A percentile compares a stretch with the other conserved stretches of the same genome.
phyloP scores from a whole-genome alignment of 2,888 invertebrate species.

The Pogonocherus hispidulus region DNA sequence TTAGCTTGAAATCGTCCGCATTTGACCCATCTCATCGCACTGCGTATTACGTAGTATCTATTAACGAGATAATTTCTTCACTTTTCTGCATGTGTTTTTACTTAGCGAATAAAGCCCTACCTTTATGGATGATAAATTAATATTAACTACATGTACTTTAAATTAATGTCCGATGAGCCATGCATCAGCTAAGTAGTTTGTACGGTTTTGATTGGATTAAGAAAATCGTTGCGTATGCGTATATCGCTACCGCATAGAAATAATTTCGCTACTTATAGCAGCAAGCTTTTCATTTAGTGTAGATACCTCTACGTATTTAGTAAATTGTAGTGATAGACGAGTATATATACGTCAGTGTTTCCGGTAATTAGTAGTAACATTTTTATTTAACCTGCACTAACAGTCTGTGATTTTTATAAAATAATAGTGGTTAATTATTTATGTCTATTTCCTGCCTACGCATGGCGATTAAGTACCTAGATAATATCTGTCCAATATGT shows the following conservation, averaged over 20 bases:
- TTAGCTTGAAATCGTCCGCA: no score
- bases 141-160: not conserved
- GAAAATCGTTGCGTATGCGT: not conserved
- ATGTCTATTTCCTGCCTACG: no score
- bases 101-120: not conserved
- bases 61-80: not conserved
- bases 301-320: not conserved
- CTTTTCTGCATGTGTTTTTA: not conserved
- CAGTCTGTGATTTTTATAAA: no score
- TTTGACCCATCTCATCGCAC: no score
- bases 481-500: no score
- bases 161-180: not conserved
- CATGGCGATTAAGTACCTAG: no score
- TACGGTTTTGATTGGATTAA: constrained; percentile 6
- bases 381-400: no score
- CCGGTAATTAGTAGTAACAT: no score
- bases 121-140: not conserved
- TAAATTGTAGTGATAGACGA: not conserved
- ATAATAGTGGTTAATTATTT: no score
- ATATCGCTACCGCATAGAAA: not conserved
- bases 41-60: no score
- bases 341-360: not conserved
- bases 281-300: no score
- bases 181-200: not conserved
- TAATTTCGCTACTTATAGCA: not conserved